phyloP scores from a whole-genome alignment of 2,888 invertebrate genomes.

The Oligia strigilis region DNA sequence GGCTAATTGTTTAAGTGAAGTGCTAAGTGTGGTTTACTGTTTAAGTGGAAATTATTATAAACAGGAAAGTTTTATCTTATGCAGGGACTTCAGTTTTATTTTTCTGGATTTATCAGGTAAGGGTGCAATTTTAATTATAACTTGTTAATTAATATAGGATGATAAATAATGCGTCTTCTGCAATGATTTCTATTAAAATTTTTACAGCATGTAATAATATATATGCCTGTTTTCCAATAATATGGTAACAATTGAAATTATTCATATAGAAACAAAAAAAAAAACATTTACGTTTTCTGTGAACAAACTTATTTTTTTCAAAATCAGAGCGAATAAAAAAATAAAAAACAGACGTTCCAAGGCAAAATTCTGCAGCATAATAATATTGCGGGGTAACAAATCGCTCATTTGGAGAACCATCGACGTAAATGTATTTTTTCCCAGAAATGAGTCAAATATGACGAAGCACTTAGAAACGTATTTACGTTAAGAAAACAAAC shows the following conservation, averaged over 20 bases:
- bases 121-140: constrained; percentile 17
- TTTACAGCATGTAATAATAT: not conserved
- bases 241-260: too few species aligned
- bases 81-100: constrained; percentile 51
- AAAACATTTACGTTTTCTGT: not conserved
- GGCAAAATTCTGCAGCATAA: not conserved
- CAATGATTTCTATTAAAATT: not conserved
- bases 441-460: too few species aligned
- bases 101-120: constrained; percentile 67
- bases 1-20: constrained; percentile 66
- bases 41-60: constrained; percentile 61
- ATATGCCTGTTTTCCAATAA: too few species aligned
- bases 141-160: not conserved
- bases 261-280: not conserved
- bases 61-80: constrained; percentile 58
- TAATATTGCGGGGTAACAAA: not conserved
- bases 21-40: constrained; percentile 65
- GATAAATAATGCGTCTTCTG: too few species aligned
- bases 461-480: too few species aligned
- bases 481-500: too few species aligned
- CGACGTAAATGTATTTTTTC: too few species aligned
- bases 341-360: not conserved
- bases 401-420: too few species aligned
- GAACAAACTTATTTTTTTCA: not conserved
- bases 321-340: not conserved